phyloP scores from a whole-genome alignment of 2,797 vertebrate species.

The Rhadinocentrus ornatus region DNA sequence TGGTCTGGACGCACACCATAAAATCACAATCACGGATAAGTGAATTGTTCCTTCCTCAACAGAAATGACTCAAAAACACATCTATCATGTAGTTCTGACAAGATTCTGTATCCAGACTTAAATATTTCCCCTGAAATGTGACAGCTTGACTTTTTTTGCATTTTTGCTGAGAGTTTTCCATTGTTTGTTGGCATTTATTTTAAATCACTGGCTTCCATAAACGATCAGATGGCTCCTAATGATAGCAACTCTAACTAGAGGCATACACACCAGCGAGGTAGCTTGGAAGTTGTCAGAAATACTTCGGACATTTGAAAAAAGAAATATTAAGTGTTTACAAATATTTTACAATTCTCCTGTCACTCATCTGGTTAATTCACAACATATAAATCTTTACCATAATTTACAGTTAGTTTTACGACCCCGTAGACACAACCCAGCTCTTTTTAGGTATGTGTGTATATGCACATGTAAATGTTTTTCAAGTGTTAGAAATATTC shows the following conservation, averaged over 20 bases:
- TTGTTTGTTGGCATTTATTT: background rate
- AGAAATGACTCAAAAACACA: background rate
- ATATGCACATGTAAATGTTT: slow-evolving; percentile 17
- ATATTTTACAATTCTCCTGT: slow-evolving; percentile 8
- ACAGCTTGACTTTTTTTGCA: background rate
- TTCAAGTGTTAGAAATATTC: slow-evolving; percentile 59
- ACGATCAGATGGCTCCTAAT: background rate
- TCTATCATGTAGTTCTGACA: background rate
- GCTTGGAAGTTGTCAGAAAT: slow-evolving; percentile 25
- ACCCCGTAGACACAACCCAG: slow-evolving; percentile 9
- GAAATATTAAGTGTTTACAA: background rate
- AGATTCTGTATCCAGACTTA: background rate
- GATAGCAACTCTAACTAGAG: background rate
- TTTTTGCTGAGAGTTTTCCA: background rate
- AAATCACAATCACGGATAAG: no score
- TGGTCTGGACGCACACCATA: background rate
- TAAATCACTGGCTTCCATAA: background rate
- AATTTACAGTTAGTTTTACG: slow-evolving; percentile 17
- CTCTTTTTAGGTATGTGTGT: slow-evolving; percentile 8
- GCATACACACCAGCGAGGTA: background rate
- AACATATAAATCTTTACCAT: background rate
- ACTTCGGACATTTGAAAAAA: slow-evolving; percentile 28
- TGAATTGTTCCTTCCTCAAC: no score
- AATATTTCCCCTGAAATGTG: background rate
- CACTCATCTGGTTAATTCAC: background rate